Percentiles rank a stretch among this genome's conserved stretches.
phyloP scores from a whole-genome alignment of 2,797 vertebrate species.

The Cephalopachus bancanus region DNA sequence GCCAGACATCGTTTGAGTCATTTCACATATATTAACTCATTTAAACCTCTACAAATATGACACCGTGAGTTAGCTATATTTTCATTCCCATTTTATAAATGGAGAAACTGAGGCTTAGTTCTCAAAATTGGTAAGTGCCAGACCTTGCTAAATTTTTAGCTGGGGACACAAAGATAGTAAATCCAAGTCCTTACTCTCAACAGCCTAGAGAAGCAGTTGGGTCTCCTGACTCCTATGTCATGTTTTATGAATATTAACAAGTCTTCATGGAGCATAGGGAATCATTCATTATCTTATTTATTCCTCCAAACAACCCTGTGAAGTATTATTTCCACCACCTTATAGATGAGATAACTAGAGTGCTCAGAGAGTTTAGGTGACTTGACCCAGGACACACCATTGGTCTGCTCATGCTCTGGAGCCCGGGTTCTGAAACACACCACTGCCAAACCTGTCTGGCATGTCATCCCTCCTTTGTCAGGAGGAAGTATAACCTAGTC shows the following conservation, averaged over 20 bases:
- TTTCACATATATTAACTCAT: neutral
- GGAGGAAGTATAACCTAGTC: neutral
- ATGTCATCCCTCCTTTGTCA: neutral
- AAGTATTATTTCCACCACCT: neutral
- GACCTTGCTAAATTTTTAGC: neutral
- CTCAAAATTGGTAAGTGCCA: neutral
- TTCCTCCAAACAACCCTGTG: neutral
- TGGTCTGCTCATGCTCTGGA: neutral
- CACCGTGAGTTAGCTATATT: neutral
- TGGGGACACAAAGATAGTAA: neutral
- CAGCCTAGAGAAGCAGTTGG: neutral
- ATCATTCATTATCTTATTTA: neutral
- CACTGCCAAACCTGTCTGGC: neutral
- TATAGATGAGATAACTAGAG: neutral
- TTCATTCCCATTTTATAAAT: conserved; percentile 18
- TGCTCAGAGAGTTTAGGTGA: neutral
- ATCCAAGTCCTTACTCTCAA: neutral
- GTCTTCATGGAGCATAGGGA: neutral
- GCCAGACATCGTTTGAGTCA: neutral
- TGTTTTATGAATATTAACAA: neutral
- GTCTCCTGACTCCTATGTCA: neutral
- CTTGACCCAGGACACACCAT: neutral
- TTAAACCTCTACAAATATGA: neutral
- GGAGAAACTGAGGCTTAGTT: conserved; percentile 32
- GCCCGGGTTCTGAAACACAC: neutral